Evolutionary conservation across 2,113 vertebrate genomes (phyloP), one percentile per base, ranked within the genome.

Genomic region (Crotophaga sulcirostris): DNA sequence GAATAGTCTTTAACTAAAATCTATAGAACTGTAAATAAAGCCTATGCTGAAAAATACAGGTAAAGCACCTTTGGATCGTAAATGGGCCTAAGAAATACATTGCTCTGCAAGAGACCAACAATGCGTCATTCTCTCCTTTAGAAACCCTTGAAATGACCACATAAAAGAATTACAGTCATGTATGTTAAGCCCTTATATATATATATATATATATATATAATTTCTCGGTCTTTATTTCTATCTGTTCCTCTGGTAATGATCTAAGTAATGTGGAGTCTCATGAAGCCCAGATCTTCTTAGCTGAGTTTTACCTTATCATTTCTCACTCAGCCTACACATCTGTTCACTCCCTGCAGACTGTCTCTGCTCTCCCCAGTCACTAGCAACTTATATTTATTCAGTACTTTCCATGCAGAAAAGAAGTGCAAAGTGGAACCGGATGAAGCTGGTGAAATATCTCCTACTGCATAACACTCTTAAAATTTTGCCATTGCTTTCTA

Each of bases 301-400:
- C 64, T 85, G 76, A 87, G 66, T 94, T 95, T 94, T 91, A 38
- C 84, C 58, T 96, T 91, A 87, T 58, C 36, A 49, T 94, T 96
- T 93, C 90, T 89, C 55, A 63, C 79, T 90, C 87, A 95, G 90
- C 83, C 90, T 96, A 92, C 79, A 86, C 68, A 96, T 95, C 92
- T 96, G 85, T 60, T 96, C 79, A 19, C 28, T 90, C 85, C 90
- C 90, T 96, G 64, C 90, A 93, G 88, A 93, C 93, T 84, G 47
- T 62, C 70, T 91, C 90, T 84, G 44, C 83, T 87, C 52, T 93
- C 76, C 66, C 60, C 69, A 96, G 60, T 81, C 85, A 84, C 84
- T 87, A 84, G 77, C 86, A 92, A 74, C 82, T 84, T 88, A 74
- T 56, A 96, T 92, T 96, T 94, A 90, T 94, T 92, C 80, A 73